Conservation (phyloP, 1,140 invertebrate species). For the Aricia agestis region DNA sequence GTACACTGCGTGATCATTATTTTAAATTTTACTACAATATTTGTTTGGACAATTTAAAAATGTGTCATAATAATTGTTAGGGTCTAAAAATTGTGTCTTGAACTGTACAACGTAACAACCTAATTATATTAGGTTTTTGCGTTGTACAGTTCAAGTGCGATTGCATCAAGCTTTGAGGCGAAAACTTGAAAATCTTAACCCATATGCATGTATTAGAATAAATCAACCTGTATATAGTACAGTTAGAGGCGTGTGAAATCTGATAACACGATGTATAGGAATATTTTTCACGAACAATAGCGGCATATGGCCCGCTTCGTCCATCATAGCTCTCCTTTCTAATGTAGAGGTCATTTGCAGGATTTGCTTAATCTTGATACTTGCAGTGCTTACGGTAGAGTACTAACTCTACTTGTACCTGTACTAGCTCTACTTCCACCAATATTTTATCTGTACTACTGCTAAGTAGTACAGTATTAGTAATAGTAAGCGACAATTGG, state of each 20-base stretch:
- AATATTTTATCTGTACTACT: too few species aligned
- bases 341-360: constrained; percentile 49
- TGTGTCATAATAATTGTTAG: too few species aligned
- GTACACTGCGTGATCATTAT: too few species aligned
- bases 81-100: too few species aligned
- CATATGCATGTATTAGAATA: constrained; percentile 24
- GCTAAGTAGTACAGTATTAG: too few species aligned
- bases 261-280: constrained; percentile 58
- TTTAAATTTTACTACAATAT: too few species aligned
- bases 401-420: background rate
- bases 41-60: too few species aligned
- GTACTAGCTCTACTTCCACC: too few species aligned
- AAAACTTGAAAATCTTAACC: constrained; percentile 11
- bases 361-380: constrained; percentile 15
- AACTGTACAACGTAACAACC: too few species aligned
- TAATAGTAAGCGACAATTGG: too few species aligned
- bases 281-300: constrained; percentile 58
- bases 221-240: constrained; percentile 46
- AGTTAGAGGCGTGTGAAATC: constrained; percentile 62
- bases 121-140: background rate
- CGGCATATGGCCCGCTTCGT: constrained; percentile 55
- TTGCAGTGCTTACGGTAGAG: constrained; percentile 17
- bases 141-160: background rate
- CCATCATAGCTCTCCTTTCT: constrained; percentile 54
- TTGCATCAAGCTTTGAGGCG: background rate